Base-by-base conservation (phyloP, 2,797 vertebrate species). In the Melanotaenia pygmaea region DNA sequence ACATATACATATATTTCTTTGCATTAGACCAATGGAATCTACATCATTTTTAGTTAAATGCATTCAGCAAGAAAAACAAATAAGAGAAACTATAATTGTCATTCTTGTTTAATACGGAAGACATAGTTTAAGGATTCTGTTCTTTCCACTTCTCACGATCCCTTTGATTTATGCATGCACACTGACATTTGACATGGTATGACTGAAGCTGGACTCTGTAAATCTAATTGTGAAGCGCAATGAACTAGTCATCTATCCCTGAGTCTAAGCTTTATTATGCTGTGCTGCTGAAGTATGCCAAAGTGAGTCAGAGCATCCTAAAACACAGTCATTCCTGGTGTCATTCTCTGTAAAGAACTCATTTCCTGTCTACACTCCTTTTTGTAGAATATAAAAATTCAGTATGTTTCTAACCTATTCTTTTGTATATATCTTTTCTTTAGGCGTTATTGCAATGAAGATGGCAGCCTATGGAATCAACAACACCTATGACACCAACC, bases 391-490 rank as follows among this genome's bases (percentile, higher is more conserved):
- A 16, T 51, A 47, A 4, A 40, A 50, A 53, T 24, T 22, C 50
- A 38, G 3, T 14, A 18, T 18, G 28, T 14, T 62, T 0, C 64
- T 54, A 11, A 61, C 59, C 18, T 6, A 1, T 47, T 26, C 20
- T 16, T 71, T 45, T 76, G 40, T 63, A 0, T 13, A 47, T 51
- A 9, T 75, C n/a, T 9, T 67, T 35, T 22, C 24, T 35, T 67
- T 34, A 94, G 94, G 83, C 63, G 43, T 73, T 70, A 13, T 62
- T n/a, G 40, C 59, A 32, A 51, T 40, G 63, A 83, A 67, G 26
- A 94, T 94, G 92, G 53, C 35, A 30, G 14, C 11, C 22, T 16
- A 40, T 47, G 24, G 72, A 67, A 59, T 26, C 70, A 77, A 68
- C 53, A 38, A 37, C 2, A 84, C 67, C 4, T 7, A n/a, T 13